A percentile compares a stretch with the other conserved stretches of the same genome.
These are phyloP conservation scores for Coremacera marginata DNA, from an alignment of 2,888 invertebrate species.

Conservation along the genomic window DNA sequence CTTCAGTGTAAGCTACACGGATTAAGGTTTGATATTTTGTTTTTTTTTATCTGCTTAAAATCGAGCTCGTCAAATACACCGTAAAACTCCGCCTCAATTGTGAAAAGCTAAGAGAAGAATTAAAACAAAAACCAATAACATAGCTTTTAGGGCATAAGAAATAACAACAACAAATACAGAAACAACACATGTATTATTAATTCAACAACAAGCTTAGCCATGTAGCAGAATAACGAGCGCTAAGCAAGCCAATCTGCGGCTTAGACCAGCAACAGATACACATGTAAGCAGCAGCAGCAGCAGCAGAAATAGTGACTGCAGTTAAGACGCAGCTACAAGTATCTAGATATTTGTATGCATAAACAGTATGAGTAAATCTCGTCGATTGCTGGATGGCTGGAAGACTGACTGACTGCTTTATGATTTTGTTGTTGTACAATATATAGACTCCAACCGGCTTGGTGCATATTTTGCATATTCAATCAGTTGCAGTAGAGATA, in stretches of 20 bases:
- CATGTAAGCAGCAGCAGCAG: constrained; percentile 1
- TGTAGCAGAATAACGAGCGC: background rate
- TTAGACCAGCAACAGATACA: background rate
- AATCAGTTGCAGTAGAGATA: background rate
- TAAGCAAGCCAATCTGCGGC: background rate
- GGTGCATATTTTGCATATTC: constrained; percentile 14
- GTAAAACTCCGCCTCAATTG: constrained; percentile 30
- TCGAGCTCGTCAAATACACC: constrained; percentile 3
- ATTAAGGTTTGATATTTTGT: background rate
- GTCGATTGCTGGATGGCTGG: background rate
- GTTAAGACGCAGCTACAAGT: background rate
- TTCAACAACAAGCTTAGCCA: background rate
- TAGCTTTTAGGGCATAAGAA: background rate
- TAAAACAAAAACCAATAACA: background rate
- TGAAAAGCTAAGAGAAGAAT: background rate
- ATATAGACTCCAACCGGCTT: background rate
- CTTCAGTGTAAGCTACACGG: background rate
- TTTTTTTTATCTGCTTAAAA: background rate
- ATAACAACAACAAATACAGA: background rate
- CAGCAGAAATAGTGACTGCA: background rate
- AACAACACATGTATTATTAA: constrained; percentile 31
- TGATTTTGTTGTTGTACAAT: background rate
- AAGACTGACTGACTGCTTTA: background rate
- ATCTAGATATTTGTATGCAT: constrained; percentile 5
- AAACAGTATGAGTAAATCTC: background rate